Evolutionary conservation across 1,140 invertebrate genomes (phyloP), one percentile per base, ranked within the genome.

Genomic region (Apis cerana): DNA sequence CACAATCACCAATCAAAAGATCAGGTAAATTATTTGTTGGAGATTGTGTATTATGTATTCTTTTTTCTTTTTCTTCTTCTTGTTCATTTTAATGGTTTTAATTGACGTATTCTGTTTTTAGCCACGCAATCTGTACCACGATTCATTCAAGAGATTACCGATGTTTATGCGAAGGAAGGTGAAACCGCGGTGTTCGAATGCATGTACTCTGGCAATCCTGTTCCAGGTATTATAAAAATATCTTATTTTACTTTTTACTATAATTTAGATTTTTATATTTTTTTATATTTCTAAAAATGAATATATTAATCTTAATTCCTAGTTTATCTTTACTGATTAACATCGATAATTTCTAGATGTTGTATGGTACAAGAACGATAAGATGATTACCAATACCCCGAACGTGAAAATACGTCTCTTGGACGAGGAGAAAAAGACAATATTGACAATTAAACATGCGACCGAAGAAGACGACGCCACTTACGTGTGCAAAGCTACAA

Each of bases 351-450:
- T 88, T 88, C 23, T 93, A 97, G 97, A 97, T 95, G 96, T 99
- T 84, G 96, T 97, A 87, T 99, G 98, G 98, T 98, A 97, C 93
- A 97, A 97, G 92, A 96, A 98, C 91, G 97, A 97, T 89, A 97
- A 97, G 93, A 94, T 97, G 81, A 94, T 98, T 80, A 95, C 96
- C 90, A 96, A 96, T 82, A 96, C 96, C 48, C 96, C 96, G 80
- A 96, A 96, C 91, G 92, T 96, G 19, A 95, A 96, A 91, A 95
- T 98, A 86, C 95, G 95, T 88, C 96, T 97, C 89, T 33, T 90
- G 68, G 93, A 95, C 19, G 95, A 97, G 92, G 96, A 98, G 78
- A 96, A 96, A 75, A 96, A 95, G 90, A 97, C 97, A 4, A 95
- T 95, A 23, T 95, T 97, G 78, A 96, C 95, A 23, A 97, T 98